phyloP scores from a whole-genome alignment of 2,888 invertebrate species.

The Calephelis perditalis region DNA sequence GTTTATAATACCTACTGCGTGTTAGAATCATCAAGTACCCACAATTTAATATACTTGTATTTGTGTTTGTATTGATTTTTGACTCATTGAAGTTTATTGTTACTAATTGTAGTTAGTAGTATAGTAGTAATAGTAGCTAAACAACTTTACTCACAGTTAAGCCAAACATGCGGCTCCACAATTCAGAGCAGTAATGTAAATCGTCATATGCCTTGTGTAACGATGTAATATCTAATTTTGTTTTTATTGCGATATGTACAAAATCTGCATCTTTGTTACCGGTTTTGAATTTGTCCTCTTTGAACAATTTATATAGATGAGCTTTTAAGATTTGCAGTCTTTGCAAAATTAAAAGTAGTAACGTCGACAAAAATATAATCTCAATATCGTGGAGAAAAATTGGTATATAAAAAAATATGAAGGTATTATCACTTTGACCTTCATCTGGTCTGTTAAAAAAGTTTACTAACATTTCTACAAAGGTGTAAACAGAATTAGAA shows the following conservation, averaged over 20 bases:
- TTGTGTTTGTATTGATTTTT: too few relatives aligned
- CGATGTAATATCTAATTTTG: neutral
- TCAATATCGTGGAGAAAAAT: slow-evolving; percentile 24
- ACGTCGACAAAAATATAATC: slow-evolving; percentile 23
- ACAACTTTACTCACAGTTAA: neutral
- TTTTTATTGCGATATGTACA: neutral
- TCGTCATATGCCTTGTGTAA: neutral
- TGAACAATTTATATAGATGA: slow-evolving; percentile 20
- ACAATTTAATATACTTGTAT: too few relatives aligned
- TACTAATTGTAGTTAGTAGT: too few relatives aligned
- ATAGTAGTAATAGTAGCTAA: too few relatives aligned
- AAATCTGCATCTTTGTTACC: neutral
- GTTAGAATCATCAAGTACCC: too few relatives aligned
- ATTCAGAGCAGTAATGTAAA: neutral
- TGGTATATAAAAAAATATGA: slow-evolving; percentile 18
- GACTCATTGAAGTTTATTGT: too few relatives aligned
- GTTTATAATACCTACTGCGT: too few relatives aligned
- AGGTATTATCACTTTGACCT: neutral
- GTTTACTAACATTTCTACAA: slow-evolving; percentile 11
- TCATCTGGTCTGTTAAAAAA: neutral
- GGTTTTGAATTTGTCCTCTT: neutral
- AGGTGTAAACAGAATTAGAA: slow-evolving; percentile 11
- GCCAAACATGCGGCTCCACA: neutral
- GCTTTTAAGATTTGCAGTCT: slow-evolving; percentile 23
- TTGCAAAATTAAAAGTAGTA: slow-evolving; percentile 20